Evolutionary conservation across 2,888 invertebrate species (phyloP).

Genomic region (Lymantria dispar): DNA sequence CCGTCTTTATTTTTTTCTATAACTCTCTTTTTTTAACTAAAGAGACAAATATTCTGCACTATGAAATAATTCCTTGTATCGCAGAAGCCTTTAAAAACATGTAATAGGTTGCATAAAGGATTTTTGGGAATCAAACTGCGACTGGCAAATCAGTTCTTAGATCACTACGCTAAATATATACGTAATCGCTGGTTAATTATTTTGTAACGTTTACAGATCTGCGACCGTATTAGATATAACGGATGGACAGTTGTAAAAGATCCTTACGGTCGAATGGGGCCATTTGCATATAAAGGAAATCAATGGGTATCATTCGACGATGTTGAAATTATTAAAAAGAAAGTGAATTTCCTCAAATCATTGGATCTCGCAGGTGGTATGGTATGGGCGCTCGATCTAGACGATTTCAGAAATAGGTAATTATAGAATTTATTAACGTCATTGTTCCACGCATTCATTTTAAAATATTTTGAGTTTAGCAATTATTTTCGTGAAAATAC

Average conservation of each 20-base stretch:
- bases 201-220: constrained; percentile 81
- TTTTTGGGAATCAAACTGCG: no score
- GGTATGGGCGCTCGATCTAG: constrained; percentile 95
- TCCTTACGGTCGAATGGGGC: constrained; percentile 90
- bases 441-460: no score
- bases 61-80: no score
- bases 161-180: background rate
- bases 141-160: no score
- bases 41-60: no score
- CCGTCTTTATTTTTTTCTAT: no score
- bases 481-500: no score
- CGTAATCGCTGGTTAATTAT: background rate
- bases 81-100: no score
- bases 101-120: no score
- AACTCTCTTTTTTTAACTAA: background rate
- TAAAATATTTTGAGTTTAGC: no score
- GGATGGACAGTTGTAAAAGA: constrained; percentile 93
- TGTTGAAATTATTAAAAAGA: constrained; percentile 88
- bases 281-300: constrained; percentile 92
- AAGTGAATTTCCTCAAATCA: constrained; percentile 89
- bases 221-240: constrained; percentile 88
- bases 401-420: constrained; percentile 89
- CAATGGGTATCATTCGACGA: constrained; percentile 97
- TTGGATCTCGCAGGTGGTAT: constrained; percentile 93
- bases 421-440: no score